Conservation (phyloP, 2,113 vertebrate species). For the Cynopterus brachyotis region DNA sequence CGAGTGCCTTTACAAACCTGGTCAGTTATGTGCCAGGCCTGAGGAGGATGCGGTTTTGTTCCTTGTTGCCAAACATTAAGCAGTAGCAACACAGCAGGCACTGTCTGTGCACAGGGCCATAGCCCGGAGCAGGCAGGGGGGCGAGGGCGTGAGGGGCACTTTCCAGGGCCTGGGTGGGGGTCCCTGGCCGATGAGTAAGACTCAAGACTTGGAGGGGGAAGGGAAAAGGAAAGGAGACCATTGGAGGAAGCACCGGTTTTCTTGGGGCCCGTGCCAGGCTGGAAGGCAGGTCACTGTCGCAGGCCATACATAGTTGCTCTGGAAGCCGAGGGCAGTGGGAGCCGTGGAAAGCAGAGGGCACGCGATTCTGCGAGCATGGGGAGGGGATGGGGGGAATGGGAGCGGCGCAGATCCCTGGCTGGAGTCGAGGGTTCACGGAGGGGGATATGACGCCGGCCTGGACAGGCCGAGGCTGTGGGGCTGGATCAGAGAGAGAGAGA, state of each 20-base stretch:
- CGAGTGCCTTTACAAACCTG: not conserved
- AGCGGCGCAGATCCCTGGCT: rapidly evolving
- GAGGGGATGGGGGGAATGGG: not conserved
- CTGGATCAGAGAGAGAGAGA: not conserved
- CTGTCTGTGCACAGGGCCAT: not conserved
- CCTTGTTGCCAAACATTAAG: not conserved
- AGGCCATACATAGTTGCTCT: not conserved
- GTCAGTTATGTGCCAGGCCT: not conserved
- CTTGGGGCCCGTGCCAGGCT: not conserved
- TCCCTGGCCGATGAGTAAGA: not conserved
- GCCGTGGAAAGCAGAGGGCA: not conserved
- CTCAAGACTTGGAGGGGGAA: not conserved
- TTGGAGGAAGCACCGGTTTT: not conserved
- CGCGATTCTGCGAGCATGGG: not conserved
- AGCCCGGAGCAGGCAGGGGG: not conserved
- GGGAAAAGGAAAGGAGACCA: not conserved
- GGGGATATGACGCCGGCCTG: not conserved
- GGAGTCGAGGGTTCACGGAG: not conserved
- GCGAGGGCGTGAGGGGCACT: not conserved
- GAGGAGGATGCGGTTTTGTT: not conserved
- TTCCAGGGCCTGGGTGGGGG: not conserved
- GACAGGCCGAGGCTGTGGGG: not conserved
- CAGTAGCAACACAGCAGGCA: not conserved
- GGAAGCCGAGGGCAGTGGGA: not conserved
- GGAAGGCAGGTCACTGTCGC: not conserved